A percentile compares a stretch with the other conserved stretches of the same genome.
Conservation (phyloP, 2,113 vertebrate genomes). For the Electrona antarctica region DNA sequence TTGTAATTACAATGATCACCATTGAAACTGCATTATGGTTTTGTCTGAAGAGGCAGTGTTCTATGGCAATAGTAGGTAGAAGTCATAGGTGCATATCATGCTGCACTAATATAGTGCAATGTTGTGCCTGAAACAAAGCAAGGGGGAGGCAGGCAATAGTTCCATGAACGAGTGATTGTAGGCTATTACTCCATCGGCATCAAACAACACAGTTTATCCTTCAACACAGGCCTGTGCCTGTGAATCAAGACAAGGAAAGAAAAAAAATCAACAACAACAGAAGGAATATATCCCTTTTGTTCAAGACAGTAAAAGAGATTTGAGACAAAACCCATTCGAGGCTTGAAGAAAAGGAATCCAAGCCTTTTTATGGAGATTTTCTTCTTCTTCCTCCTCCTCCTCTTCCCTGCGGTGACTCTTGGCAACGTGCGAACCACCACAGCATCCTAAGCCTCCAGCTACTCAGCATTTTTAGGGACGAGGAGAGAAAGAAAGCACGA, state of each 20-base stretch:
- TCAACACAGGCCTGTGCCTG: conserved; percentile 71
- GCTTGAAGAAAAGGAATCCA: conserved; percentile 72
- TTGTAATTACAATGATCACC: conserved; percentile 34
- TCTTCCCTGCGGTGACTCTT: conserved; percentile 72
- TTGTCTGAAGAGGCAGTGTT: conserved; percentile 86
- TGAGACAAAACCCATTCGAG: conserved; percentile 66
- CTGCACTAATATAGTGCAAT: conserved; percentile 99
- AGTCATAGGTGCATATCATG: conserved; percentile 93
- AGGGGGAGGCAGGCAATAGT: conserved; percentile 81
- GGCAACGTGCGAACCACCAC: conserved; percentile 68
- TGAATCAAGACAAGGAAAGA: conserved; percentile 67
- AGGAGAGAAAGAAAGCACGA: conserved; percentile 39
- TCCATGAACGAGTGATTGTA: conserved; percentile 79
- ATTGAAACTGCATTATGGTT: conserved; percentile 65
- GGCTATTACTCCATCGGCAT: conserved; percentile 74
- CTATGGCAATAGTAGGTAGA: conserved; percentile 90
- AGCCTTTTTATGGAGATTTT: conserved; percentile 74
- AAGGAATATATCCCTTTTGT: conserved; percentile 56
- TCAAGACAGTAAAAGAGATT: conserved; percentile 67
- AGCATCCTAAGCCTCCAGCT: conserved; percentile 68
- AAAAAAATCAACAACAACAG: neutral
- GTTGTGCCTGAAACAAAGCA: conserved; percentile 87
- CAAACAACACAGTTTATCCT: conserved; percentile 76
- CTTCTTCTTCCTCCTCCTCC: conserved; percentile 40
- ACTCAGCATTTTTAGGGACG: conserved; percentile 67